Evolutionary conservation across 2,797 vertebrate genomes (phyloP).

Genomic region (Notamacropus eugenii): DNA sequence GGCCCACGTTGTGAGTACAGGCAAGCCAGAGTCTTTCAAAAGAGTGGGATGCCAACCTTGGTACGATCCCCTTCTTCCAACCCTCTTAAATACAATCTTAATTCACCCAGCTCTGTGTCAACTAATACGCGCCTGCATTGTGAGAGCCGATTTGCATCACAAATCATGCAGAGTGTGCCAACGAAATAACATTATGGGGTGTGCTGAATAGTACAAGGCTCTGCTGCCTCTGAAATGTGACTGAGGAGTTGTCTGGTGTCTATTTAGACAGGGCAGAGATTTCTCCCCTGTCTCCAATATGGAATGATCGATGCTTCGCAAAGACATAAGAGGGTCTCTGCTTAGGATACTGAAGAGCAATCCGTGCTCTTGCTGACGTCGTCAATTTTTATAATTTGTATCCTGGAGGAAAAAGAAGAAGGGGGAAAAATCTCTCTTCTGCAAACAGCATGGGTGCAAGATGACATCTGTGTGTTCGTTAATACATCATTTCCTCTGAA

Average conservation of each 20-base stretch:
- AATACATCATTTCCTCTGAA: constrained; percentile 85
- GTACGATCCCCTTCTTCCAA: constrained; percentile 30
- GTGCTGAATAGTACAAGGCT: constrained; percentile 9
- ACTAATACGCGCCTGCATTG: neutral
- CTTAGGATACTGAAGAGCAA: constrained; percentile 76
- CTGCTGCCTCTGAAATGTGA: constrained; percentile 41
- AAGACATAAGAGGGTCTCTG: constrained; percentile 74
- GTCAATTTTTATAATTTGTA: constrained; percentile 64
- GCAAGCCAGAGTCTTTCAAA: constrained; percentile 54
- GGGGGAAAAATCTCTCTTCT: neutral
- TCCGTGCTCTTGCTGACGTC: constrained; percentile 63
- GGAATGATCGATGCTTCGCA: constrained; percentile 71
- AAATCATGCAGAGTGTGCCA: constrained; percentile 51
- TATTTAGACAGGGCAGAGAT: constrained; percentile 70
- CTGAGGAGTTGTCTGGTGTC: constrained; percentile 67
- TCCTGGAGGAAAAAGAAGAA: constrained; percentile 50
- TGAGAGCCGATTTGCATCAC: constrained; percentile 53
- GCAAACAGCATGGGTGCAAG: constrained; percentile 74
- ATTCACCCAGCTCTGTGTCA: constrained; percentile 49
- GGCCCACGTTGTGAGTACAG: neutral
- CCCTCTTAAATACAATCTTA: constrained; percentile 36
- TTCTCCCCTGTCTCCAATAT: constrained; percentile 46
- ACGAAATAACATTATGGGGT: constrained; percentile 21
- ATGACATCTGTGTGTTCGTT: constrained; percentile 83
- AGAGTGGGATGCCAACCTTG: constrained; percentile 61